Evolutionary conservation across 2,888 invertebrate genomes (phyloP).

Genomic region (Copidosoma aretas): DNA sequence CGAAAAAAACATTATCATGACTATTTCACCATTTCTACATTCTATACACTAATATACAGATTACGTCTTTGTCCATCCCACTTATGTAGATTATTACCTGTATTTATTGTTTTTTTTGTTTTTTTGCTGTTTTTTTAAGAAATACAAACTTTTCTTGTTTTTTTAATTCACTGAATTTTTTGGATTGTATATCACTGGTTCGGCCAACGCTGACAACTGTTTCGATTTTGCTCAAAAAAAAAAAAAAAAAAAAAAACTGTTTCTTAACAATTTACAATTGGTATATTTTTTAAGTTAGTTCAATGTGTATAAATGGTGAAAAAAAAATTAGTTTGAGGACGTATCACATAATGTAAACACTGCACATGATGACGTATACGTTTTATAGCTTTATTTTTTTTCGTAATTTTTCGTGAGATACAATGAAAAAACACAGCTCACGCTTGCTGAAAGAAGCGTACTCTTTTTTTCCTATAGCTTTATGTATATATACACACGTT

Average conservation of each 20-base stretch:
- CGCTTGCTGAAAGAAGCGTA: constrained; percentile 33
- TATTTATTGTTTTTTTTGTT: constrained; percentile 31
- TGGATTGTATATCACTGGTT: constrained; percentile 50
- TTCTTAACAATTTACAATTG: not conserved
- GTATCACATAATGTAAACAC: constrained; percentile 24
- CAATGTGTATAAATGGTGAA: not conserved
- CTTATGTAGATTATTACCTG: constrained; percentile 56
- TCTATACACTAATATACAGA: constrained; percentile 64
- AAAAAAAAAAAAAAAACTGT: not conserved
- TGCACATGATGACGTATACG: constrained; percentile 17
- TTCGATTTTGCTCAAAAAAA: too few species aligned
- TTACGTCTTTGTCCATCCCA: constrained; percentile 61
- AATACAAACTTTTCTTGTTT: constrained; percentile 40
- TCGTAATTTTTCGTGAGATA: constrained; percentile 33
- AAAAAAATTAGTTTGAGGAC: constrained; percentile 16
- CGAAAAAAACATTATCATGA: constrained; percentile 60
- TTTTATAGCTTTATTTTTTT: constrained; percentile 38
- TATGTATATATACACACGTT: constrained; percentile 41
- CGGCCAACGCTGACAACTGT: constrained; percentile 40
- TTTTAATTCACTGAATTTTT: constrained; percentile 41
- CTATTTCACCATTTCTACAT: constrained; percentile 60
- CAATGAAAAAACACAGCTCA: constrained; percentile 40
- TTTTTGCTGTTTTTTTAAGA: too few species aligned
- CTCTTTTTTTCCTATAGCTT: constrained; percentile 26
- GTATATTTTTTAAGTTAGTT: constrained; percentile 4